Evolutionary conservation across 2,888 invertebrate species (phyloP), one percentile per base, ranked within the genome.

Genomic region (Catotricha subobsoleta): DNA sequence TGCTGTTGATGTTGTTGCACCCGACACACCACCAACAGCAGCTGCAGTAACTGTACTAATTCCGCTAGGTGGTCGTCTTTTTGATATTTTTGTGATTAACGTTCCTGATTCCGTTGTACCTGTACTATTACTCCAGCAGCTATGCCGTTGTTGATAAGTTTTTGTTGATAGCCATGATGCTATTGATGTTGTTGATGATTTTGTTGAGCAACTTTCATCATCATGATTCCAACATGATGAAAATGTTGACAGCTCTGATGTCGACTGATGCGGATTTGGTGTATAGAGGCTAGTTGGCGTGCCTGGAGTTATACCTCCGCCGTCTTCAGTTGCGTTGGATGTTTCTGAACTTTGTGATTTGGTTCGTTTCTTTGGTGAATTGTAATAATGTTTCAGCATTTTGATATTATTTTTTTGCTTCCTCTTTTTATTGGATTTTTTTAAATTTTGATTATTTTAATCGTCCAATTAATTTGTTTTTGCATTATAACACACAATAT

Each of bases 381-480:
- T 13, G 23, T 42, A 42, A 19, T 28, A 37, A 37, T 42, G 42
- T 18, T 42, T 42, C 12, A 42, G 29, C 42, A 42, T 42, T 13
- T 34, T 36, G 3, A 13, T 13, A 3, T 13, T 23, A 15, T 38
- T 27, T 3, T 10, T 15, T 18, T 33, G 13, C 10, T 25, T 25
- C 10, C 10, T 25, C 19, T 19, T 25, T 12, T 29, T n/a, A 5
- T 29, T 29, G 29, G 9, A 29, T n/a, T n/a, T 29, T 29, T 8
- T 29, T n/a, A n/a, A n/a, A n/a, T n/a, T n/a, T n/a, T n/a, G n/a
- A n/a, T n/a, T n/a, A n/a, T n/a, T n/a, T n/a, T n/a, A n/a, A n/a
- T n/a, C n/a, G n/a, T n/a, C n/a, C n/a, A n/a, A n/a, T n/a, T n/a
- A n/a, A n/a, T n/a, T n/a, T n/a, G n/a, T n/a, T n/a, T n/a, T n/a